Evolutionary conservation across 2,113 vertebrate genomes (phyloP), one percentile per base, ranked within the genome.

Genomic region (Opisthocomus hoazin): DNA sequence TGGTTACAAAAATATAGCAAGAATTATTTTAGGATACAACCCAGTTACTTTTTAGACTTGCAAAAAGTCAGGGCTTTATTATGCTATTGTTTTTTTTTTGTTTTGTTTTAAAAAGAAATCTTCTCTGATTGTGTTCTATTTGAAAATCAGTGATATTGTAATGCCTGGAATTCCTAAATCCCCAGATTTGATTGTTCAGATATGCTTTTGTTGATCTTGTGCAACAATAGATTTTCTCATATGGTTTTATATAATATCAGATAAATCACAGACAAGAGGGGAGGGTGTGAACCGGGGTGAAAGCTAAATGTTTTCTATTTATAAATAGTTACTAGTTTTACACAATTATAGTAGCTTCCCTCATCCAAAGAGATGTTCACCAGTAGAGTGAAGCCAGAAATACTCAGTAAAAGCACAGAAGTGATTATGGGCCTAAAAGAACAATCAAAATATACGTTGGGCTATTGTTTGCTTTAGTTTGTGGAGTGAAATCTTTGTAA

Each of bases 291-390:
- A 23, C 18, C 22, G 45, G 8, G 10, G 5, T 32, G 27, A 53
- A 80, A 83, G 21, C 11, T 41, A 32, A 51, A 26, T 8, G 6
- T 37, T 92, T 43, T 86, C 13, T 36, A 6, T 45, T 77, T 65
- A n/a, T 43, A 51, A n/a, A 11, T 10, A 80, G 37, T 17, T 71
- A 45, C 8, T 61, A 19, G 6, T 80, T 86, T 77, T 39, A 37
- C 6, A 3, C 12, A 65, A 15, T 41, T 53, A 4, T 14, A 34
- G 46, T 22, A 66, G 54, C 61, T 77, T 4, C 21, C 34, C 18
- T 78, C 11, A 12, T 68, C 29, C 26, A 0, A 20, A 6, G 15
- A 43, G n/a, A 39, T 37, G n/a, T 14, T 76, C 0, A 43, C 12
- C 24, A 23, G 29, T 15, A 57, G 46, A 27, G 24, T 60, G 36